Evolutionary conservation across 2,888 invertebrate species (phyloP), one percentile per base, ranked within the genome.

Genomic region (Salpingus planirostris): DNA sequence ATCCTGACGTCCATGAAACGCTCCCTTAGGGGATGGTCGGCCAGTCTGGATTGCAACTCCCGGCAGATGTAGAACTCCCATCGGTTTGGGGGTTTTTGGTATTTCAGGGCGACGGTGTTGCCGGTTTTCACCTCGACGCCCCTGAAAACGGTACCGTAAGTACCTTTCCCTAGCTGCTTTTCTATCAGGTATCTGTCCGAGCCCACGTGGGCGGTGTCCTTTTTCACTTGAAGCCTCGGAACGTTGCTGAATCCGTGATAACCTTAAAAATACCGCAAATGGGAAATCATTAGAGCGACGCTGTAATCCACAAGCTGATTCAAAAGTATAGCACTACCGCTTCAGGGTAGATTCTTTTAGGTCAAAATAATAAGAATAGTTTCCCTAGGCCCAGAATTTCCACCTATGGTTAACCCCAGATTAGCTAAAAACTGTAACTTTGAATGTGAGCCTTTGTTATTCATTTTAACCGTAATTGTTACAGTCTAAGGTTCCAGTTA

Each of bases 41-140:
- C 49, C 18, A 93, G 70, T 40, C 93, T 76, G 14, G 76, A 68
- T 48, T 81, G 81, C 38, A 95, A 74, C 68, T 91, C 90, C 55
- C 82, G 76, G 50, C 86, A 85, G 49, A 96, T 87, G 59, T 95
- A 95, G 61, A 83, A 91, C 62, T 96, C 95, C 93, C 93, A 96
- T 32, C 80, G 78, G 62, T 90, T 87, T 21, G 86, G 76, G 2
- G 91, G 90, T 50, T 81, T 85, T 64, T 92, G 90, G 48, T 84
- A 80, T 69, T 93, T 87, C 13, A 86, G 67, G 13, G 85, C 86
- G 34, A 81, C 79, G 10, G 71, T 67, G 53, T 72, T 71, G 43
- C 74, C 71, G 27, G 68, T 71, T 33, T 70, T 69, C 12, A 69
- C 45, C 53, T 79, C 70, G 31, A 70, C 60, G 42, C 77, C 84